phyloP scores from a whole-genome alignment of 1,140 invertebrate genomes.

The Lerema accius region DNA sequence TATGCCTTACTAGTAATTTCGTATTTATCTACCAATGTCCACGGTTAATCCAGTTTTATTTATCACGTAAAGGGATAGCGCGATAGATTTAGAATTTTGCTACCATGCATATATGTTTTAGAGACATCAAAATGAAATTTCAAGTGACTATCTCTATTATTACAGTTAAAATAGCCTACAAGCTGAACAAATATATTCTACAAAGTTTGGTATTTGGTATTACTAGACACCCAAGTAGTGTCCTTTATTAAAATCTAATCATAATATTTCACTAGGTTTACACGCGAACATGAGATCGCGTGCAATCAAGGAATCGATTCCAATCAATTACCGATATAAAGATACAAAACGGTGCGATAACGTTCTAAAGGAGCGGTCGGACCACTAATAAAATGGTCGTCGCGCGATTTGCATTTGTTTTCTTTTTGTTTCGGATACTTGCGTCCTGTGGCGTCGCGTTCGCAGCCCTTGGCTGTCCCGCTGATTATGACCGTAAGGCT shows the following conservation, averaged over 20 bases:
- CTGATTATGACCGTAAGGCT: slow-evolving; percentile 12
- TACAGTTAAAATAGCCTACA: too few species aligned
- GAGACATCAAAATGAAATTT: too few species aligned
- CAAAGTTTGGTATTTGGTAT: too few species aligned
- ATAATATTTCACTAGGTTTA: slow-evolving; percentile 10
- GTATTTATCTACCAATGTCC: too few species aligned
- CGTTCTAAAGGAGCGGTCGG: neutral
- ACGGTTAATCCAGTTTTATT: too few species aligned
- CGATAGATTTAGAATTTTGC: too few species aligned
- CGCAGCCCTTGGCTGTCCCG: neutral
- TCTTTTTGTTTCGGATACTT: slow-evolving; percentile 11
- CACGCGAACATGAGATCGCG: slow-evolving; percentile 7
- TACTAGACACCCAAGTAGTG: neutral
- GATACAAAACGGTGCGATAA: slow-evolving; percentile 26
- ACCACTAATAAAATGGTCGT: slow-evolving; percentile 2
- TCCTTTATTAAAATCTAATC: slow-evolving; percentile 10
- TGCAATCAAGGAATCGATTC: slow-evolving; percentile 17
- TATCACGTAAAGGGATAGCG: too few species aligned
- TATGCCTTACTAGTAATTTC: too few species aligned
- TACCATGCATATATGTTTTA: too few species aligned
- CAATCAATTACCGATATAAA: slow-evolving; percentile 28
- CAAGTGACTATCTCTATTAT: too few species aligned
- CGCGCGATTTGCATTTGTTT: slow-evolving; percentile 12
- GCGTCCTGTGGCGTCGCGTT: neutral
- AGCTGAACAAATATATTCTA: too few species aligned